phyloP scores from a whole-genome alignment of 2,888 invertebrate genomes.

The Lasioglossum pauxillum region DNA sequence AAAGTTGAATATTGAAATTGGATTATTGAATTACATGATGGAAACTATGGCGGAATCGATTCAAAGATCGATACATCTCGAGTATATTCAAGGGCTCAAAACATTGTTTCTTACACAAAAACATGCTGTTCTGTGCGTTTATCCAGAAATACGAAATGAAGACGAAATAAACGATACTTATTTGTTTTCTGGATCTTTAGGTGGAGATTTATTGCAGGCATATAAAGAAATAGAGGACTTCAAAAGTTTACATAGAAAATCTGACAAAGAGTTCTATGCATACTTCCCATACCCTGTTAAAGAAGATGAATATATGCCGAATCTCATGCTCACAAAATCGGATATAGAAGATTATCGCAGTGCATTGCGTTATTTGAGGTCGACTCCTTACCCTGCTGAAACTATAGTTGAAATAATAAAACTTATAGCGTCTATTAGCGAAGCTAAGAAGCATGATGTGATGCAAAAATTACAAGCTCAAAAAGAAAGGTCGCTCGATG shows the following conservation, averaged over 20 bases:
- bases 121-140: constrained; percentile 76
- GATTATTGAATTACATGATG: constrained; percentile 61
- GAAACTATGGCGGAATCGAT: constrained; percentile 54
- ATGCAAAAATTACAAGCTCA: constrained; percentile 50
- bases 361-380: constrained; percentile 72
- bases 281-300: constrained; percentile 77
- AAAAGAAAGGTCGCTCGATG: constrained; percentile 41
- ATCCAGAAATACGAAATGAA: constrained; percentile 78
- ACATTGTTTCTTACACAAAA: constrained; percentile 75
- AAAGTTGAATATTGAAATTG: constrained; percentile 75
- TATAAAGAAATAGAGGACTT: constrained; percentile 78
- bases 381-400: constrained; percentile 49
- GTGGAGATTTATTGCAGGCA: constrained; percentile 72
- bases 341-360: constrained; percentile 73
- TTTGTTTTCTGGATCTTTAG: constrained; percentile 59
- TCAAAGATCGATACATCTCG: constrained; percentile 58
- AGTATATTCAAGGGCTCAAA: constrained; percentile 69
- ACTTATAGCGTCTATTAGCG: constrained; percentile 52
- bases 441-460: constrained; percentile 51
- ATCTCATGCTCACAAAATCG: constrained; percentile 72
- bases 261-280: constrained; percentile 58
- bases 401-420: constrained; percentile 57
- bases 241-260: constrained; percentile 68
- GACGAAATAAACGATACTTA: constrained; percentile 77
- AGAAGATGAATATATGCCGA: constrained; percentile 69